Evolutionary conservation across 2,797 vertebrate species (phyloP).

Genomic region (Astyanax mexicanus): DNA sequence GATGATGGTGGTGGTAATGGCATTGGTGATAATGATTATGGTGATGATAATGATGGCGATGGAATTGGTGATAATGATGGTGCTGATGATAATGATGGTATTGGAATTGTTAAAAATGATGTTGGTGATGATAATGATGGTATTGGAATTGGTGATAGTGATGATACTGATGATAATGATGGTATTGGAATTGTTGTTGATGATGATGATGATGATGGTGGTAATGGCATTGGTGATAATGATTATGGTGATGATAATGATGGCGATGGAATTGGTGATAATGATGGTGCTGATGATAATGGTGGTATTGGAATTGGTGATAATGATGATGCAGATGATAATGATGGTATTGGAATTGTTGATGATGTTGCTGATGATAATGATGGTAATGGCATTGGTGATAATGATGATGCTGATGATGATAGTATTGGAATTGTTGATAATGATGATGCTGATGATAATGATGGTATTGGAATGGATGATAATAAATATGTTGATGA

Average conservation of each 20-base stretch:
- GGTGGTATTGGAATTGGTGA: too few species aligned
- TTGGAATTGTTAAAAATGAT: neutral
- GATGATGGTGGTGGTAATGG: too few species aligned
- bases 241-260: neutral
- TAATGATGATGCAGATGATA: neutral
- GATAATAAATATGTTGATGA: neutral
- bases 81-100: neutral
- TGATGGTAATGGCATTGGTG: neutral
- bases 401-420: neutral
- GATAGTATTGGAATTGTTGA: neutral
- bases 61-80: neutral
- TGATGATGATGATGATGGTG: neutral
- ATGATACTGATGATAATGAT: neutral
- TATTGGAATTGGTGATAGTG: neutral
- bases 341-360: neutral
- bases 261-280: neutral
- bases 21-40: too few species aligned
- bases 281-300: neutral
- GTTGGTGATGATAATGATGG: neutral
- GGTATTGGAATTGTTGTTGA: too few species aligned
- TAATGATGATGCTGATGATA: neutral
- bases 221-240: neutral
- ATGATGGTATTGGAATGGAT: neutral
- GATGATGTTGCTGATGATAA: neutral
- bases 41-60: too few species aligned